A percentile compares a stretch with the other conserved stretches of the same genome.
phyloP scores from a whole-genome alignment of 2,113 vertebrate species.

The Ptychochromis oligacanthus region DNA sequence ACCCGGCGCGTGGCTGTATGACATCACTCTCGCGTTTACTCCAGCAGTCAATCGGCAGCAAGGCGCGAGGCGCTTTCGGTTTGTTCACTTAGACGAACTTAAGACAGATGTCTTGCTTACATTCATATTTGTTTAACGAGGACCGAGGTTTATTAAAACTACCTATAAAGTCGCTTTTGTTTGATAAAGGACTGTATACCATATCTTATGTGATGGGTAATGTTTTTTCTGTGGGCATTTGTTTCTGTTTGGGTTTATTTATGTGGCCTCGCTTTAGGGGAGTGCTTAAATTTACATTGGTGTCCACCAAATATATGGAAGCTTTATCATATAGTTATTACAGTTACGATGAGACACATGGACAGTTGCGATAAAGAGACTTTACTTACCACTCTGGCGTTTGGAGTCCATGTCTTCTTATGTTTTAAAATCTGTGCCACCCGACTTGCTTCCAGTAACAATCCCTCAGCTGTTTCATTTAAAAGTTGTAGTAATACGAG shows the following conservation, averaged over 20 bases:
- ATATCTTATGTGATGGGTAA: not conserved
- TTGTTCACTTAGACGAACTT: not conserved
- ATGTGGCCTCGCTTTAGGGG: not conserved
- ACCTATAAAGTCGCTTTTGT: not conserved
- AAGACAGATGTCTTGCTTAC: not conserved
- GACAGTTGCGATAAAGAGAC: not conserved
- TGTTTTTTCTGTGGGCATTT: not conserved
- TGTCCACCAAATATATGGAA: not conserved
- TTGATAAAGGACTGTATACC: not conserved
- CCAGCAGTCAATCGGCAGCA: constrained; percentile 2
- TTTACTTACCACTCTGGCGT: constrained; percentile 66
- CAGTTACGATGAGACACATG: not conserved
- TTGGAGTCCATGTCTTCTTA: constrained; percentile 61
- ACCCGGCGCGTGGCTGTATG: constrained; percentile 39
- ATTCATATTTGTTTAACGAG: not conserved
- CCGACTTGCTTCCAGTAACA: constrained; percentile 15
- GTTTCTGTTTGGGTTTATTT: not conserved
- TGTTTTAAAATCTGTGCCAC: not conserved
- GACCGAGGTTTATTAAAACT: not conserved
- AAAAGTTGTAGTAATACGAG: constrained; percentile 20
- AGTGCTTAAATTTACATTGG: not conserved
- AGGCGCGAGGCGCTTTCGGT: constrained; percentile 7
- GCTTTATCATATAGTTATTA: not conserved
- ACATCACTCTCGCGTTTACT: constrained; percentile 53
- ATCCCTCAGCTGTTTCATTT: constrained; percentile 23